Evolutionary conservation across 1,140 invertebrate species (phyloP), one percentile per base, ranked within the genome.

Genomic region (Nomia melanderi): DNA sequence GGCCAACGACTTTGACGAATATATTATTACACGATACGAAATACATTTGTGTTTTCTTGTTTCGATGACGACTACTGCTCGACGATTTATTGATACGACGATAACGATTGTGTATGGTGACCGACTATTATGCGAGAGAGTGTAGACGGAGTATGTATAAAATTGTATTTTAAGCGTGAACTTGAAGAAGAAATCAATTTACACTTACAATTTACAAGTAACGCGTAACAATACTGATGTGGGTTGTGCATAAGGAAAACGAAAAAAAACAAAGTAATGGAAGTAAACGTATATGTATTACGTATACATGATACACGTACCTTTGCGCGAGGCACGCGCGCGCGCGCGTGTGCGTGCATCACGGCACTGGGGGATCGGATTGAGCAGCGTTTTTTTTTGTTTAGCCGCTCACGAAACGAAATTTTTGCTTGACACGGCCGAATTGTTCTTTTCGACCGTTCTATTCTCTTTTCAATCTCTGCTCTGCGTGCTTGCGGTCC

Each of bases 141-240:
- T 76, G 77, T 65, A 75, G 77, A 64, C 33, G 81, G 77, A 82
- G 72, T 79, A 83, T 89, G 86, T 88, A 89, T 88, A 87, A 87
- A 87, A 81, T 88, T n/a, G 83, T 89, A 87, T 88, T 89, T 87
- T 87, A 88, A 86, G 87, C 83, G 85, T 79, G 84, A 76, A 79
- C 66, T n/a, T n/a, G n/a, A 81, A 72, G 84, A 78, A 67, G 12
- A 54, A 73, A 78, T 78, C 67, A 72, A 78, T 84, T 85, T 83
- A 85, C 81, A 87, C 66, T 80, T 86, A 84, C 78, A 79, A 50
- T 82, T 85, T 79, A 82, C 81, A 73, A 36, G 77, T 83, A 84
- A 86, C 66, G 77, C 81, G 56, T 84, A 86, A 81, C 77, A 84
- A 77, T 87, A 78, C 75, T 73, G 80, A 85, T 75, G 80, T 86